Base-by-base conservation (phyloP, 2,888 invertebrate species). In the Euspilapteryx auroguttella region DNA sequence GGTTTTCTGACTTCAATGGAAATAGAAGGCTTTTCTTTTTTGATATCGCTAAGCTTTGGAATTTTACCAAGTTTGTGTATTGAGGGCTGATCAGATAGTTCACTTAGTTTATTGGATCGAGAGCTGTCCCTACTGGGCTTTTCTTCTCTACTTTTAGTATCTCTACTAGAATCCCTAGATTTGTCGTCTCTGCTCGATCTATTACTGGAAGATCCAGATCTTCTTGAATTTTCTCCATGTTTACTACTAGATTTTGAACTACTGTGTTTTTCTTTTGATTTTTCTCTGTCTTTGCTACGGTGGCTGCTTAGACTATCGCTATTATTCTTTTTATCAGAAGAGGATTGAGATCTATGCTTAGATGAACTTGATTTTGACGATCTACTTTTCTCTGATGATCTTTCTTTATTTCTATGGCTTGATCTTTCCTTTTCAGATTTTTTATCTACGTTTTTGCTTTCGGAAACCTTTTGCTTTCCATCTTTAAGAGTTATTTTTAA, bases 1-100 rank as follows among this genome's bases (percentile, higher is more conserved):
- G 79, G 80, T 58, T 87, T 88, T 34, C 89, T 77, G 30, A 86
- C 83, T 76, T 90, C 90, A 41, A 90, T 88, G 0, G 89, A 89
- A 55, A 89, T 87, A 3, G 89, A 87, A 21, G 86, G 85, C 40
- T 87, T 88, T 41, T 85, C 85, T 47, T 79, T 80, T 42, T 81
- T 49, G 47, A 64, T 37, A 42, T 65, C 65, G 47, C 80, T 73
- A 44, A 88, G 82, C 59, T 86, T 90, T 1, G 89, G 89, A 44
- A 89, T 89, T 62, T 87, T 86, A 1, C 87, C 87, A 14, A 89
- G 57, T 63, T 87, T 88, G 40, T 84, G 83, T 32, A 89, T 71
- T 12, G 86, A 81, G 29, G 83, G 83, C 4, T 82, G 79, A 45
- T 80, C 79, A 6, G 82, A 49, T 53, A 87, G 86, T 15, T 85